These are phyloP conservation scores for Pseudochromis fuscus DNA, from an alignment of 2,797 vertebrate genomes.

Conservation along the genomic window DNA sequence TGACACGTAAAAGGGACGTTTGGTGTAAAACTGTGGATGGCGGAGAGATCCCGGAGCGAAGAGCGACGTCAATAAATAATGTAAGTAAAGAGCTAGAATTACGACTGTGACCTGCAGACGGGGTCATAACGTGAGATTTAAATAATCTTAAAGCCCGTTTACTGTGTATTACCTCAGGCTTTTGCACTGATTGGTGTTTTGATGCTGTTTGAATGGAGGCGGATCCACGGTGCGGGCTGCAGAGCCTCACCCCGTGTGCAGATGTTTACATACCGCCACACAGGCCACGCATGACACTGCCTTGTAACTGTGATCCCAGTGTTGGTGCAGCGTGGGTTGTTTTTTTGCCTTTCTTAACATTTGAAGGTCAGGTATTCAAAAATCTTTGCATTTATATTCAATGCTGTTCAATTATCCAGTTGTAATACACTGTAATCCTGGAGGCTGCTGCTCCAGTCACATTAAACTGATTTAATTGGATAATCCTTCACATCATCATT, in stretches of 20 bases:
- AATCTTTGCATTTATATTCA: too few species aligned
- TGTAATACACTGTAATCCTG: conserved; percentile 4
- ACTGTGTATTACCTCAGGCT: not conserved
- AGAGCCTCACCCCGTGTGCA: conserved; percentile 71
- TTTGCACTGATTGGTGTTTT: not conserved
- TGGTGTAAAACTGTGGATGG: conserved; percentile 46
- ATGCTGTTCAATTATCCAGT: not conserved
- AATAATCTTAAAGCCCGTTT: not conserved
- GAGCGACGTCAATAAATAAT: conserved; percentile 55
- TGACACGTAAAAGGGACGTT: conserved; percentile 21
- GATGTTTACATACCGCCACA: conserved; percentile 68
- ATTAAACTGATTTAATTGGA: conserved; percentile 40
- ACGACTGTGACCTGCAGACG: not conserved
- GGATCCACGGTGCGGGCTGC: conserved; percentile 29
- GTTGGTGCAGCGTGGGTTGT: not conserved
- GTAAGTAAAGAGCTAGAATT: conserved; percentile 62
- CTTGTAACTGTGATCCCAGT: not conserved
- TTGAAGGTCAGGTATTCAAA: not conserved
- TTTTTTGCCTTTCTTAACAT: too few species aligned
- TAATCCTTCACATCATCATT: conserved; percentile 41
- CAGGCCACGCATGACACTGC: conserved; percentile 29
- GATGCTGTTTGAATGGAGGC: conserved; percentile 36
- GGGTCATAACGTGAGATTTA: not conserved
- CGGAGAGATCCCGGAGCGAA: conserved; percentile 39
- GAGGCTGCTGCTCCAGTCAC: conserved; percentile 13